Evolutionary conservation across 2,113 vertebrate species (phyloP), one percentile per base, ranked within the genome.

Genomic region (Gymnogyps californianus): DNA sequence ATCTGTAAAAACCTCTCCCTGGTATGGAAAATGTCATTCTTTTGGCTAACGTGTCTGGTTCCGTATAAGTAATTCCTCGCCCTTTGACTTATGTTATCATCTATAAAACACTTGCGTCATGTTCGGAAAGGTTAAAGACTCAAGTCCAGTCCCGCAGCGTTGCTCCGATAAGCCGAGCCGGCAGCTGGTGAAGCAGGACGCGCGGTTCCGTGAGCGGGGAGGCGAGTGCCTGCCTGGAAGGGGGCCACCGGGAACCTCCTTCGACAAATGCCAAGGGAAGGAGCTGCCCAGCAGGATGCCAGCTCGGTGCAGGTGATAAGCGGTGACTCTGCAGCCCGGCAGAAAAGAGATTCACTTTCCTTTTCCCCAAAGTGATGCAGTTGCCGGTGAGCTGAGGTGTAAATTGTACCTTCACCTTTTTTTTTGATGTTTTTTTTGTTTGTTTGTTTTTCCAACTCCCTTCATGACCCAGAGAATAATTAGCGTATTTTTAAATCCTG

Each of bases 231-330:
- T 61, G 49, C 86, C 75, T 97, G 96, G 96, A 96, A 74, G 36
- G 10, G 26, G 96, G 97, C 96, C 97, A 97, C 24, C 15, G 61
- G 90, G 95, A 97, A 32, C 91, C 95, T 98, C 97, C 98, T 96
- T 97, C 7, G 78, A 55, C 96, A 98, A 98, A 97, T 71, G 72
- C 94, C 83, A 80, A 57, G 59, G 13, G 77, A 83, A 90, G 42
- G 80, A 65, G 74, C 76, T 88, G 94, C 93, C 88, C 95, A 38
- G 69, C 69, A 38, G 38, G 77, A 49, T 54, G 80, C 92, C 92
- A 24, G 95, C 55, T 84, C 59, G 58, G 78, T 49, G 69, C 62
- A 40, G 61, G 61, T 89, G 94, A 86, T 91, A 67, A 87, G 80
- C 40, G 12, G 29, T 78, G 66, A n/a, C 10, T 3, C 81, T 72